These are phyloP conservation scores for Hipposideros larvatus DNA, from an alignment of 2,797 vertebrate species.

Conservation along the genomic window DNA sequence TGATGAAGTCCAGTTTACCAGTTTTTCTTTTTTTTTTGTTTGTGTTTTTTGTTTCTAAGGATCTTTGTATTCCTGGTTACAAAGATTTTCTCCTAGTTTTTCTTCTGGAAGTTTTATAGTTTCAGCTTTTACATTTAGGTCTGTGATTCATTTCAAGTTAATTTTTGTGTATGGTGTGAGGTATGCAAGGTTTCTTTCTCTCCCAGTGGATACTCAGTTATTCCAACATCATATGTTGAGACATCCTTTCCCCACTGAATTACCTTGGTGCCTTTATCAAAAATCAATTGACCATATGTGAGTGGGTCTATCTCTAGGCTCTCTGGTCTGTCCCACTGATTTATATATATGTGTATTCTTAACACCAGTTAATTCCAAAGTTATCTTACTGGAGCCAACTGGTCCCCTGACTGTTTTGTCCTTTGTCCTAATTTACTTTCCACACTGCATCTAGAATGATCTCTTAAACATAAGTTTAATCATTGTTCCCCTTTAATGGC, in stretches of 20 bases:
- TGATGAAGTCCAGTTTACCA: slow-evolving; percentile 17
- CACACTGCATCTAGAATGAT: neutral
- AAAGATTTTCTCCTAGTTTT: slow-evolving; percentile 17
- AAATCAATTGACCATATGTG: neutral
- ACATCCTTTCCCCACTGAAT: neutral
- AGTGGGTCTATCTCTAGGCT: slow-evolving; percentile 17
- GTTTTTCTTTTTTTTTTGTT: neutral
- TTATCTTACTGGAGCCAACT: neutral
- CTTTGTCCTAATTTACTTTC: neutral
- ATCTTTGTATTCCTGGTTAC: neutral
- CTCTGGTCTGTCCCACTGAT: neutral
- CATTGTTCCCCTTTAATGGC: neutral
- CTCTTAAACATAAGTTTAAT: neutral
- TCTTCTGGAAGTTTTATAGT: neutral
- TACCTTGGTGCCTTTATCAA: slow-evolving; percentile 11
- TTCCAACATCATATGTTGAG: neutral
- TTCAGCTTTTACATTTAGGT: slow-evolving; percentile 23
- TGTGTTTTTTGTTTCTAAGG: neutral
- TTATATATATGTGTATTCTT: neutral
- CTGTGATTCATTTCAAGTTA: slow-evolving; percentile 32
- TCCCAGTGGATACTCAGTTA: neutral
- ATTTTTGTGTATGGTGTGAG: slow-evolving; percentile 29
- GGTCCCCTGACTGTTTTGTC: neutral
- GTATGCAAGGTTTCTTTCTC: neutral
- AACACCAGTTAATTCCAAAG: neutral